These are phyloP conservation scores for Chymomyza amoena DNA, from an alignment of 2,888 invertebrate species.

Conservation along the genomic window DNA sequence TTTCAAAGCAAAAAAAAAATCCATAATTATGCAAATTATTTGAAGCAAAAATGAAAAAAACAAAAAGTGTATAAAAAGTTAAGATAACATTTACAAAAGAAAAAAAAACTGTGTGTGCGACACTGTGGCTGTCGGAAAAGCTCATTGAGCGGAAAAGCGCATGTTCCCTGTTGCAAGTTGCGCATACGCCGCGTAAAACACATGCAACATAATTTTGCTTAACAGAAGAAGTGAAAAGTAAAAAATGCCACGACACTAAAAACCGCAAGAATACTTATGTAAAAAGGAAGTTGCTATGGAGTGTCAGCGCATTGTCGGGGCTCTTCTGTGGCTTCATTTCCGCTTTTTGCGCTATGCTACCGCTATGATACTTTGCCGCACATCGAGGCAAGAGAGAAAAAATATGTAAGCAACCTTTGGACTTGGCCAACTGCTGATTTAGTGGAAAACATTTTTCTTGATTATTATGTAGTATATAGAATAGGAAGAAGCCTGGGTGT, in stretches of 20 bases:
- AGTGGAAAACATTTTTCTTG: constrained; percentile 70
- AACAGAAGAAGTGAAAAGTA: not conserved
- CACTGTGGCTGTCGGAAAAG: constrained; percentile 53
- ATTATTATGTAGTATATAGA: constrained; percentile 49
- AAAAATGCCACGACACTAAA: constrained; percentile 25
- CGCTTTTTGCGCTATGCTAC: constrained; percentile 25
- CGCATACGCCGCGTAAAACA: constrained; percentile 54
- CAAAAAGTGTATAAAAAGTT: constrained; percentile 4
- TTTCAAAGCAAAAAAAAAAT: constrained; percentile 36
- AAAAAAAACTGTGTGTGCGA: constrained; percentile 21
- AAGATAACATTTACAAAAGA: constrained; percentile 6
- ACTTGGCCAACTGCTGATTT: constrained; percentile 46
- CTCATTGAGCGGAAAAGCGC: constrained; percentile 54
- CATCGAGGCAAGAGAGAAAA: not conserved
- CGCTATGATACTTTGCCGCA: constrained; percentile 34
- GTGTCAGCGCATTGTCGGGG: constrained; percentile 24
- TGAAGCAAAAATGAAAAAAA: constrained; percentile 9
- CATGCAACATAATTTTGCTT: constrained; percentile 30
- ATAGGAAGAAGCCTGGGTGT: not conserved
- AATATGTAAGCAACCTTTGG: constrained; percentile 42
- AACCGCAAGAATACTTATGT: constrained; percentile 28
- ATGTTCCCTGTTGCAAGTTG: constrained; percentile 57
- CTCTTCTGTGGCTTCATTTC: constrained; percentile 62
- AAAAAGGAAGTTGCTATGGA: constrained; percentile 14
- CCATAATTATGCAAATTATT: constrained; percentile 63